A percentile compares a stretch with the other conserved stretches of the same genome.
Conservation (phyloP, 2,113 vertebrate species). For the Osmerus mordax region DNA sequence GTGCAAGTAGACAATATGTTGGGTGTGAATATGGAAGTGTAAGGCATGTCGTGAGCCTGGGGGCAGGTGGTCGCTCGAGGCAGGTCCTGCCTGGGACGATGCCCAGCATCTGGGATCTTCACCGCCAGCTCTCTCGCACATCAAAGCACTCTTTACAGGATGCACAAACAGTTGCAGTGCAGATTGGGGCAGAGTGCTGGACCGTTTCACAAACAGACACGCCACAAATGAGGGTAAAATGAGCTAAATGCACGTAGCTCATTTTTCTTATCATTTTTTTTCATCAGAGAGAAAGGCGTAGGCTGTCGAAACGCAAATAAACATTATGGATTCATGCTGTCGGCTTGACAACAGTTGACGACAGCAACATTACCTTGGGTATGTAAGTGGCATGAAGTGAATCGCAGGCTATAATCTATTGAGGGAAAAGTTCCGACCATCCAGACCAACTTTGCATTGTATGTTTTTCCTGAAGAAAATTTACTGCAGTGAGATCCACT, state of each 20-base stretch:
- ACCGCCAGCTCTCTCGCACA: conserved; percentile 42
- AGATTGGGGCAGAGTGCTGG: conserved; percentile 41
- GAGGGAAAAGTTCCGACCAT: neutral
- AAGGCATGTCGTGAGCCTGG: conserved; percentile 27
- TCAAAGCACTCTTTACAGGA: conserved; percentile 59
- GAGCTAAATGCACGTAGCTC: neutral
- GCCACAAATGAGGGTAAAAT: conserved; percentile 43
- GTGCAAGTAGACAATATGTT: neutral
- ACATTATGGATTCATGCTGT: conserved; percentile 12
- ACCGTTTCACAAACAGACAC: conserved; percentile 51
- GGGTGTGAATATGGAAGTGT: conserved; percentile 28
- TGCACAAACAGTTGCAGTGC: conserved; percentile 50
- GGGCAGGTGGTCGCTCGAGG: too few species aligned
- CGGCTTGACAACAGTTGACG: conserved; percentile 19
- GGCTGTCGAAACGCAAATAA: conserved; percentile 21
- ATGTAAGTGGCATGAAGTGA: neutral
- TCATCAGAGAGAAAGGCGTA: conserved; percentile 31
- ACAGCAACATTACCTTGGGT: conserved; percentile 2
- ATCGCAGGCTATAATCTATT: conserved; percentile 45
- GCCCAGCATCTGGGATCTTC: conserved; percentile 30
- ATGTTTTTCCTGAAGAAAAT: conserved; percentile 25
- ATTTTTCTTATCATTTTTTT: conserved; percentile 25
- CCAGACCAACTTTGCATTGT: neutral
- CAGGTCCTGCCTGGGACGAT: conserved; percentile 19
- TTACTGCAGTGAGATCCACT: conserved; percentile 24